Base-by-base conservation (phyloP, 2,888 invertebrate species). In the Torymus aiolomorphi region DNA sequence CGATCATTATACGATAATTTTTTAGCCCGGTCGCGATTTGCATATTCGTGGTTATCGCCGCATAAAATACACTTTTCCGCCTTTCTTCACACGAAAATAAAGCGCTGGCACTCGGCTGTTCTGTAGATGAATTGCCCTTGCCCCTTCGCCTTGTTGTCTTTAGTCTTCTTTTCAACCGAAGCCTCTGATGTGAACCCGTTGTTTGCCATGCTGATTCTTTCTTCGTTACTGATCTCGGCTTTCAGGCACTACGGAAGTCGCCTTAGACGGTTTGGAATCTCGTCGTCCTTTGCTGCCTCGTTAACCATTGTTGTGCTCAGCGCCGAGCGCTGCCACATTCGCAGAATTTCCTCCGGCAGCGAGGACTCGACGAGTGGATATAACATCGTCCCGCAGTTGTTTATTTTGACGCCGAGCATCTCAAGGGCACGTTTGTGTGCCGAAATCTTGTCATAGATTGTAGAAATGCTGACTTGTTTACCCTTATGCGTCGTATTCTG, bases 261-360 rank as follows among this genome's bases (percentile, higher is more conserved):
- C 14, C 79, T 67, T 1, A 83, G 31, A 2, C 81, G 70, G 51
- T 79, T 67, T 10, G 51, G 13, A 11, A 14, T 20, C 49, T 77
- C 66, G 11, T 24, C 78, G 61, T 71, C 69, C 14, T 80, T 74
- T n/a, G 71, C 69, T 5, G n/a, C 57, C 14, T 59, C 51, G n/a
- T n/a, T n/a, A n/a, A n/a, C n/a, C n/a, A n/a, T n/a, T n/a, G n/a
- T n/a, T 5, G 54, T 16, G 16, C 69, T 54, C n/a, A n/a, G n/a
- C n/a, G n/a, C n/a, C n/a, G n/a, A n/a, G 12, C 76, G 73, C 61
- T 63, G 63, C 63, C 62, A 88, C 0, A 83, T 83, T 54, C 83
- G 52, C 20, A 87, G 78, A 14, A 85, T 76, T 42, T 84, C 83
- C 16, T 86, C 85, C 2, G 87, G 87, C n/a, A n/a, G n/a, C n/a